Conservation (phyloP, 2,113 vertebrate genomes). For the Eurystomus gularis region DNA sequence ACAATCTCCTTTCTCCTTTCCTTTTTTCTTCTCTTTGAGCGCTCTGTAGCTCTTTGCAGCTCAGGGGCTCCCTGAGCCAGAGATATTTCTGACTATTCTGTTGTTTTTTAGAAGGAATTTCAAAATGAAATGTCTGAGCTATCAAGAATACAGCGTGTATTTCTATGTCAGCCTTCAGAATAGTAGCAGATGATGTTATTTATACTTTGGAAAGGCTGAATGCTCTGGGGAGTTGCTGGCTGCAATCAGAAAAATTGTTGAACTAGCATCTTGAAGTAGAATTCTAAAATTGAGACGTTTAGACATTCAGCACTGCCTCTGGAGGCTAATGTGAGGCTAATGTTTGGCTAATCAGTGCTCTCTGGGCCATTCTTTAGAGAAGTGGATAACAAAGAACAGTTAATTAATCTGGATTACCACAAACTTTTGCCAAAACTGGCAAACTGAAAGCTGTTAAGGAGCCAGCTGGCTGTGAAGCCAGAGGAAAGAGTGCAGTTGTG, state of each 20-base stretch:
- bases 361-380: background rate
- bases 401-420: conserved; percentile 36
- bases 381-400: background rate
- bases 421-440: conserved; percentile 7
- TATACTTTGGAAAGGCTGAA: background rate
- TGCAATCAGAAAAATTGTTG: background rate
- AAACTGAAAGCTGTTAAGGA: background rate
- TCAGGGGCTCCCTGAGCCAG: background rate
- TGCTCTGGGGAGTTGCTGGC: background rate
- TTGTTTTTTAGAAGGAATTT: background rate
- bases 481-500: background rate
- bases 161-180: background rate
- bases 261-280: background rate
- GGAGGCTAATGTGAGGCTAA: background rate
- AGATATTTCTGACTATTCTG: background rate
- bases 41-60: background rate
- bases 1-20: background rate
- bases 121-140: background rate
- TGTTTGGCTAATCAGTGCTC: background rate
- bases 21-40: background rate
- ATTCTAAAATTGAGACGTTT: background rate
- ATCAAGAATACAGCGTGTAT: background rate
- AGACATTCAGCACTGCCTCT: background rate
- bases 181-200: background rate
- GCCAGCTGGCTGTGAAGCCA: conserved; percentile 32